Evolutionary conservation across 2,888 invertebrate genomes (phyloP).

Genomic region (Adineta ricciae): DNA sequence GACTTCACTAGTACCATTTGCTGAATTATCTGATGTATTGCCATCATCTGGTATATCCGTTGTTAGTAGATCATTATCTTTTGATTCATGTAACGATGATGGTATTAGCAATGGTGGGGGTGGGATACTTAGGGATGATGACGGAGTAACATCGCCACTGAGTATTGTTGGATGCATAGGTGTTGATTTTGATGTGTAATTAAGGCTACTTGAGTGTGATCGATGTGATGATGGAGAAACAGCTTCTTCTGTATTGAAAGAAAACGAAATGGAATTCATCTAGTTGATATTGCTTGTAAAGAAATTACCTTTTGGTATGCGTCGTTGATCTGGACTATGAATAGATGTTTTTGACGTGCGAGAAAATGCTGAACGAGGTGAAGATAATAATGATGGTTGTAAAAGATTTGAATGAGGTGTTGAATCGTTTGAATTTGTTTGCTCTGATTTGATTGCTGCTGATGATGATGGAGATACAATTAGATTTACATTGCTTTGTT

Average conservation of each 20-base stretch:
- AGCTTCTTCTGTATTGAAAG: neutral
- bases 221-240: neutral
- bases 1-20: neutral
- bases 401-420: neutral
- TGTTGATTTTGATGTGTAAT: neutral
- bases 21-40: neutral
- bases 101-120: neutral
- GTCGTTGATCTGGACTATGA: neutral
- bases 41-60: neutral
- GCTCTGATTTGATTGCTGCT: neutral
- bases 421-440: neutral
- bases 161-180: neutral
- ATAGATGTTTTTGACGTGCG: neutral
- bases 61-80: neutral
- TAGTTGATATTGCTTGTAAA: neutral
- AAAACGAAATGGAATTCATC: neutral
- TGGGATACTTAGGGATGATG: neutral
- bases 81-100: neutral
- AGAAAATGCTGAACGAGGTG: conserved; percentile 14
- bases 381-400: conserved; percentile 6
- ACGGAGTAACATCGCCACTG: neutral
- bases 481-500: neutral
- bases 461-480: neutral
- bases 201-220: neutral
- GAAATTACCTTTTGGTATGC: neutral